Percentiles rank a stretch among this genome's conserved stretches.
Evolutionary conservation across 1,140 invertebrate species (phyloP).

Genomic region (Colletes gigas): DNA sequence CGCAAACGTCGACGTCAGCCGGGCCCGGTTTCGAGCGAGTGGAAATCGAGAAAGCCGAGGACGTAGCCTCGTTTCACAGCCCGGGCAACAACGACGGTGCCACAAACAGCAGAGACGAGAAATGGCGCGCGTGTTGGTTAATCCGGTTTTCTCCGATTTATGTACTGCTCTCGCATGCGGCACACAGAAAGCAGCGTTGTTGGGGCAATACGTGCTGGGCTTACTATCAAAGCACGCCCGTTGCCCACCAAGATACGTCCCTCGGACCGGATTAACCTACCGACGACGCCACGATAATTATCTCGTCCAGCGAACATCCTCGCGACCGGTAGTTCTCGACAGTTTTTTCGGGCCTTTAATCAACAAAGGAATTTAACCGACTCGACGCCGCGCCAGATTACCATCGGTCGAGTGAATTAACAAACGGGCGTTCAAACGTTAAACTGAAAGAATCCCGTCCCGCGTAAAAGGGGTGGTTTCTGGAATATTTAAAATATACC

Average conservation of each 20-base stretch:
- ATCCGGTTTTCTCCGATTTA: conserved; percentile 44
- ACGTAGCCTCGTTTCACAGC: no score
- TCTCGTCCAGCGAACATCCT: not conserved
- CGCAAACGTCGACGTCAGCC: no score
- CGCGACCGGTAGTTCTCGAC: not conserved
- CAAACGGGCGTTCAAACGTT: no score
- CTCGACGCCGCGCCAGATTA: not conserved
- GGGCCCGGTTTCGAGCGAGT: no score
- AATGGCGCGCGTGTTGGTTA: conserved; percentile 24
- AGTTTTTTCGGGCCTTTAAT: not conserved
- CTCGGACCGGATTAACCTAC: conserved; percentile 33
- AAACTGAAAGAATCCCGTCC: no score
- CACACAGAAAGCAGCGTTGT: conserved; percentile 19
- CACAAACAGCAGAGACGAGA: not conserved
- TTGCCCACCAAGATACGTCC: not conserved
- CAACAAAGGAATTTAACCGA: not conserved
- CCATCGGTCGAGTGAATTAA: not conserved
- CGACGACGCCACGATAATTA: conserved; percentile 23
- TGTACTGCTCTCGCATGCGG: conserved; percentile 37
- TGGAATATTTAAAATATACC: no score
- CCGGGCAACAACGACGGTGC: no score
- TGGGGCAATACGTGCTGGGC: conserved; percentile 26
- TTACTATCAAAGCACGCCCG: conserved; percentile 1
- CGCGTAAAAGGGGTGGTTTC: no score
- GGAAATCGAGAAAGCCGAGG: not conserved